Evolutionary conservation across 2,888 invertebrate genomes (phyloP), one percentile per base, ranked within the genome.

Genomic region (Digitonthophagus gazella): DNA sequence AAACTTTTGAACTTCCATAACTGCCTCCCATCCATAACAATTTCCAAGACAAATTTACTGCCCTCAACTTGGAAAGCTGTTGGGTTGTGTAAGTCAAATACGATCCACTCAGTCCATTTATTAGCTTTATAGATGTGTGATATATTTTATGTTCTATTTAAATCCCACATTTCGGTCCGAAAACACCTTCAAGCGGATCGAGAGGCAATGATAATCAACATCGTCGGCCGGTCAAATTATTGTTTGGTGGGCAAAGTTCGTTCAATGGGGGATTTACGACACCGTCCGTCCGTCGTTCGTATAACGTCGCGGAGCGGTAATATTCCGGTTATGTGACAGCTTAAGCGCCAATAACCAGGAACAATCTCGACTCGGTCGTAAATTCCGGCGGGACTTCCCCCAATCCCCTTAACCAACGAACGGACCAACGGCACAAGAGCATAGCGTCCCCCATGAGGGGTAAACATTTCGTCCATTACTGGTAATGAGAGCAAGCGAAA

Each of bases 321-420:
- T 68, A 68, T 68, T 64, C 64, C 19, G 44, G 55, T 18, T 68
- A 58, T 44, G 65, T 65, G 65, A 58, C 58, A 64, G 64, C 61
- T 56, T 65, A 68, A 65, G 58, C 16, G 44, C 65, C 58, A 58
- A 65, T 68, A 68, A 65, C 68, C 68, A 58, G 20, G 61, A 8
- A 58, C 28, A 68, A 65, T 68, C 65, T 22, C 22, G 58, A 28
- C 58, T 28, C 61, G 67, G 54, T 58, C 65, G 58, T 65, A 65
- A 68, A 68, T 68, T 19, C 18, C n/a, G 18, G 18, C 18, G 19
- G 61, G 18, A 61, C 28, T 44, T n/a, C n/a, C n/a, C 6, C 28
- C 28, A 44, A 44, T 44, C 28, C 28, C 28, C 28, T 44, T 44
- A 44, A 11, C 28, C 28, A 44, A 44, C 28, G 28, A 44, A 44